phyloP scores from a whole-genome alignment of 2,888 invertebrate species.

The Cetonia aurata region DNA sequence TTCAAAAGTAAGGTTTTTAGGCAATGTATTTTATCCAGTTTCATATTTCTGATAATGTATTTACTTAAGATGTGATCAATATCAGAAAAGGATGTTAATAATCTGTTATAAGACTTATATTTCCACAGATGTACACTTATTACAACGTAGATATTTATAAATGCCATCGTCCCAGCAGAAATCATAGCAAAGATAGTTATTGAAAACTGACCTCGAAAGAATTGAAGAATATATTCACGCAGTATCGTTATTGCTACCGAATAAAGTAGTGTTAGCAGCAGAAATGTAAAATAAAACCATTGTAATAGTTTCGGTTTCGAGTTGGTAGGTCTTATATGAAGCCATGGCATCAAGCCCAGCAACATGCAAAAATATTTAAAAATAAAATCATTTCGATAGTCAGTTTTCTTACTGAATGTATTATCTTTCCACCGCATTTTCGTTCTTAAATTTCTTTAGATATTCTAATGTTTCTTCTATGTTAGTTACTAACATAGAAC shows the following conservation, averaged over 20 bases:
- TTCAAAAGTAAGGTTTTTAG: constrained; percentile 4
- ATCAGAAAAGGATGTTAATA: background rate
- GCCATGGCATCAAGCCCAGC: constrained; percentile 22
- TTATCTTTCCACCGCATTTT: constrained; percentile 15
- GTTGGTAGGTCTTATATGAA: background rate
- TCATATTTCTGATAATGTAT: background rate
- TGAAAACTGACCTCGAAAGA: background rate
- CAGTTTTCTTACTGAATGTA: constrained; percentile 24
- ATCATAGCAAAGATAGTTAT: background rate
- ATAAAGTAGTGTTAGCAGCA: background rate
- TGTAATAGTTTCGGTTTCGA: background rate
- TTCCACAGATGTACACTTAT: constrained; percentile 20
- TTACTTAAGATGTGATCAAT: constrained; percentile 7
- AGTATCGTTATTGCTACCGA: background rate
- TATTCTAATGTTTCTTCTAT: too few species aligned
- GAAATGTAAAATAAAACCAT: background rate
- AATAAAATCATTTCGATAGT: constrained; percentile 1
- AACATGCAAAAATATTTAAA: background rate
- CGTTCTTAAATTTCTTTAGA: background rate
- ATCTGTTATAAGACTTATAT: background rate
- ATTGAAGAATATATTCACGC: background rate
- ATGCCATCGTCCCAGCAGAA: background rate
- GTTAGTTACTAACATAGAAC: too few species aligned
- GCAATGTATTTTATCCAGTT: background rate
- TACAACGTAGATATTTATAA: background rate